Evolutionary conservation across 2,797 vertebrate species (phyloP).

Genomic region (Heliangelus exortis): DNA sequence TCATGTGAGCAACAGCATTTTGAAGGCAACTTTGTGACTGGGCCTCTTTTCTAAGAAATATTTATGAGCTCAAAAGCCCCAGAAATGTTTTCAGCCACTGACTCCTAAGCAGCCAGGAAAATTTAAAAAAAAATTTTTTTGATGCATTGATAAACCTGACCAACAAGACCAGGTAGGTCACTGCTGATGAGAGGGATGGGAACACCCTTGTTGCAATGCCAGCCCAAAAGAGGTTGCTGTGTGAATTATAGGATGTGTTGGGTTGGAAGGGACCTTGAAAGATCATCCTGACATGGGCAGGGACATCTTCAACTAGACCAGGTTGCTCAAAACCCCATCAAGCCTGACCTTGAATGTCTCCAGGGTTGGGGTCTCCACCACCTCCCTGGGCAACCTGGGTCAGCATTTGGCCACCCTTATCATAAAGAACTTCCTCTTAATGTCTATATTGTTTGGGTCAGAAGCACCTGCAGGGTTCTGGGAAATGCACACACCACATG

Average conservation of each 20-base stretch:
- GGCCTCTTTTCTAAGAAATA: background rate
- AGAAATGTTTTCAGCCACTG: background rate
- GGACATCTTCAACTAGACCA: no score
- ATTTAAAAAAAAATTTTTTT: background rate
- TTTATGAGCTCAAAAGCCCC: background rate
- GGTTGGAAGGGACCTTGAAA: no score
- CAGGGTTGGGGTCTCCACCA: no score
- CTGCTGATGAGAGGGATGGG: background rate
- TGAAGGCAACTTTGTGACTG: background rate
- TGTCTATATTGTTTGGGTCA: background rate
- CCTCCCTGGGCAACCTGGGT: no score
- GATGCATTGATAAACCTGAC: background rate
- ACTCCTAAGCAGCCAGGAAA: background rate
- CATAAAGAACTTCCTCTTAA: no score
- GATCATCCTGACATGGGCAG: no score
- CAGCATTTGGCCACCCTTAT: no score
- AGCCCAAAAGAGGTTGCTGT: background rate
- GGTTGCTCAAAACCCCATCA: no score
- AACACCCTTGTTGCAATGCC: background rate
- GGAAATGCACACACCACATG: background rate
- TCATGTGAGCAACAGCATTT: background rate
- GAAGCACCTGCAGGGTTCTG: background rate
- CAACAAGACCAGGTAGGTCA: background rate
- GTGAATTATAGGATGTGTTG: no score
- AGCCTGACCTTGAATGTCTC: no score